Percentiles rank a stretch among this genome's conserved stretches.
phyloP scores from a whole-genome alignment of 2,797 vertebrate species.

The Clangula hyemalis region DNA sequence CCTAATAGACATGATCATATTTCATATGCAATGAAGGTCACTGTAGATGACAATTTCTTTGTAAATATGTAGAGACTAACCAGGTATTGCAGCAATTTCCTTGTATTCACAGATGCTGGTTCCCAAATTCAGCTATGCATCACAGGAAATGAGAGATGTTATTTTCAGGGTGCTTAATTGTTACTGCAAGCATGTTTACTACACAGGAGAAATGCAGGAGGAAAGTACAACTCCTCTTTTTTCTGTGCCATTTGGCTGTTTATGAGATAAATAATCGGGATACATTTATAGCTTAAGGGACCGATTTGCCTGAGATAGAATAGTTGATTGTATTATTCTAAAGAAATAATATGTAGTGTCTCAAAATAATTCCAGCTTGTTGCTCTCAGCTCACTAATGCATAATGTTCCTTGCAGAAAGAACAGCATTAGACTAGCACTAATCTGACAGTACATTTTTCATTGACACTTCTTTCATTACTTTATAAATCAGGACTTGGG shows the following conservation, averaged over 20 bases:
- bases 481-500: constrained; percentile 2
- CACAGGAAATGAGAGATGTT: constrained; percentile 49
- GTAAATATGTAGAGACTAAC: neutral
- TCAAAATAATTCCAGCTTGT: constrained; percentile 62
- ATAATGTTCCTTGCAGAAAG: constrained; percentile 33
- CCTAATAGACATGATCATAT: neutral
- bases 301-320: constrained; percentile 54
- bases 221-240: constrained; percentile 40
- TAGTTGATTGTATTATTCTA: constrained; percentile 65
- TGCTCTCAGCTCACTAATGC: constrained; percentile 43
- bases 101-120: constrained; percentile 16
- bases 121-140: constrained; percentile 40
- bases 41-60: neutral
- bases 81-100: constrained; percentile 24
- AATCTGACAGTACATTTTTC: constrained; percentile 62
- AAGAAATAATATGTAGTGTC: constrained; percentile 48
- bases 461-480: constrained; percentile 38
- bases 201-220: constrained; percentile 51
- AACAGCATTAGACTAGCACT: constrained; percentile 7
- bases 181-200: constrained; percentile 57
- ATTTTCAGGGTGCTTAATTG: constrained; percentile 58
- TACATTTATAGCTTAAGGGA: constrained; percentile 64
- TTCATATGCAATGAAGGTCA: neutral
- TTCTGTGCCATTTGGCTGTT: constrained; percentile 51
- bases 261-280: constrained; percentile 68